Conservation (phyloP, 2,113 vertebrate genomes). For the Leptocoma aspasia region DNA sequence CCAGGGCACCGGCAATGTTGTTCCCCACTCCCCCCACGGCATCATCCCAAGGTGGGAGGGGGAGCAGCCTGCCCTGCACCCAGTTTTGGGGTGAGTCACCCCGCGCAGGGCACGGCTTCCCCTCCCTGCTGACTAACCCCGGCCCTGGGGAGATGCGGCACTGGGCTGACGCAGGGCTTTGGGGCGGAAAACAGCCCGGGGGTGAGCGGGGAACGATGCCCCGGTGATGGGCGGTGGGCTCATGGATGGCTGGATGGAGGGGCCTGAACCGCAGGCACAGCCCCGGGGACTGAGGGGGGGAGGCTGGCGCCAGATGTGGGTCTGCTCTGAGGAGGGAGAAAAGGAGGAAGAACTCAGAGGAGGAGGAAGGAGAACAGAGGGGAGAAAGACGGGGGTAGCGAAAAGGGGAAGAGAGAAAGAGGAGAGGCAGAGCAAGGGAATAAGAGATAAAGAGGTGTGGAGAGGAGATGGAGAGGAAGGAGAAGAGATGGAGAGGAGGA, state of each 20-base stretch:
- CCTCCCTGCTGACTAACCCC: constrained; percentile 48
- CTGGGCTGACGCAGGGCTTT: background rate
- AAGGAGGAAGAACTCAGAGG: background rate
- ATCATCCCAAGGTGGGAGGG: background rate
- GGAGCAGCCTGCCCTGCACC: background rate
- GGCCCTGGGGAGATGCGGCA: background rate
- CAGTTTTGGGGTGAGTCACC: constrained; percentile 22
- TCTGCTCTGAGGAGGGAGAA: background rate
- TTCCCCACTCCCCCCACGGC: background rate
- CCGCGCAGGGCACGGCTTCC: constrained; percentile 1
- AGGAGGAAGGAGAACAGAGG: background rate
- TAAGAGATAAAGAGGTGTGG: background rate
- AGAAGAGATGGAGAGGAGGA: background rate
- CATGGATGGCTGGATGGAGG: background rate
- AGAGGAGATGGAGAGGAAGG: background rate
- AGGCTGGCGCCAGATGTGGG: fast-evolving
- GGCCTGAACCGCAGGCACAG: background rate
- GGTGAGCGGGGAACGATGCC: background rate
- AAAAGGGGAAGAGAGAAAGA: background rate
- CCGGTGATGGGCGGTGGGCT: background rate
- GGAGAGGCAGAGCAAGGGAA: background rate
- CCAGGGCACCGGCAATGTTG: background rate
- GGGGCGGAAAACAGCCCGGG: background rate
- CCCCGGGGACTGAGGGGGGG: background rate
- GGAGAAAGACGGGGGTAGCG: background rate